phyloP scores from a whole-genome alignment of 2,797 vertebrate species.

The Spondyliosoma cantharus region DNA sequence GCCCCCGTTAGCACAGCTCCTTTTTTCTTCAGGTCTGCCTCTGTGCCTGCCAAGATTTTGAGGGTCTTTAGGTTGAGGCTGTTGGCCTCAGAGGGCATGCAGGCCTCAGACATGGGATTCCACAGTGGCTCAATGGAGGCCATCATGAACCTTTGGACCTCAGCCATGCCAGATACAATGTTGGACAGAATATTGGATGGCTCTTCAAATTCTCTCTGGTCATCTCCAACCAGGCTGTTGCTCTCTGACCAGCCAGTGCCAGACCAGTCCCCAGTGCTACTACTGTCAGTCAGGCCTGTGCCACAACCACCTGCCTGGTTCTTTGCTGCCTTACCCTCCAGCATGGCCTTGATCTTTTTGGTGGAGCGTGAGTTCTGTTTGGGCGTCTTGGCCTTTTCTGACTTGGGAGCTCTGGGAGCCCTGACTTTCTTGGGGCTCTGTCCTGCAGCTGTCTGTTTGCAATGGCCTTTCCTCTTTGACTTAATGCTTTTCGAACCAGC shows the following conservation, averaged over 20 bases:
- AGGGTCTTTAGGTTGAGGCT: conserved; percentile 99
- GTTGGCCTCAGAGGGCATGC: conserved; percentile 94
- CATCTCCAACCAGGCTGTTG: conserved; percentile 92
- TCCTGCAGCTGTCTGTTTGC: conserved; percentile 89
- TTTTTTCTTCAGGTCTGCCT: conserved; percentile 97
- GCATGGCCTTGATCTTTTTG: conserved; percentile 92
- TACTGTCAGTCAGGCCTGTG: conserved; percentile 82
- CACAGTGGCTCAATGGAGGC: conserved; percentile 98
- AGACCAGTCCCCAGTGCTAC: conserved; percentile 89
- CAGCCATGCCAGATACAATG: conserved; percentile 99
- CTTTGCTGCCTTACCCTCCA: conserved; percentile 90
- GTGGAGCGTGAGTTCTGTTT: conserved; percentile 92
- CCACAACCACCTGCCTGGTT: conserved; percentile 81
- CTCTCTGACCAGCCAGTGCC: conserved; percentile 88
- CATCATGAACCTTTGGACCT: conserved; percentile 99
- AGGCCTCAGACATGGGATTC: conserved; percentile 92
- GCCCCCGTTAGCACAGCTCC: conserved; percentile 83
- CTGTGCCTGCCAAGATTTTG: conserved; percentile 97
- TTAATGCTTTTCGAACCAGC: conserved; percentile 90
- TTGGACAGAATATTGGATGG: conserved; percentile 99
- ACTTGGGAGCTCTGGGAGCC: conserved; percentile 91
- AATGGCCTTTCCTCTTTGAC: conserved; percentile 94
- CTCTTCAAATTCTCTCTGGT: conserved; percentile 98
- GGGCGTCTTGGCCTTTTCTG: conserved; percentile 92
- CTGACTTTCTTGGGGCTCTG: conserved; percentile 92